phyloP scores from a whole-genome alignment of 35 echinoderm and acorn worm genomes.

The Ophiothrix spiculata region DNA sequence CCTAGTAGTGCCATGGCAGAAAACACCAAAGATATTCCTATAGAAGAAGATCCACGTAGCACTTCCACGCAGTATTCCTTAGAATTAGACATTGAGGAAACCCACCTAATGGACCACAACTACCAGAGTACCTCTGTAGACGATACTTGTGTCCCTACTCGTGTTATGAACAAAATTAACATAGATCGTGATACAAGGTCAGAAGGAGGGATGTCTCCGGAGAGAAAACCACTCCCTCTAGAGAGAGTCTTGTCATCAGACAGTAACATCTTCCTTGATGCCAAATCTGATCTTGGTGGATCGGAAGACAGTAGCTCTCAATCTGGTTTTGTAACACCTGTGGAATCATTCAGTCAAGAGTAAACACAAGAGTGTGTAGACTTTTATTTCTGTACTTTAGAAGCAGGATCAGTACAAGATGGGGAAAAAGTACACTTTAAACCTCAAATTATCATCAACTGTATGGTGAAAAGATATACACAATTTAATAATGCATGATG shows the following conservation, averaged over 20 bases:
- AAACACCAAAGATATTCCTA: constrained; percentile 2
- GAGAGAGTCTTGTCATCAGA: not conserved
- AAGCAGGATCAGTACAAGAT: no score
- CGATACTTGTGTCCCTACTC: not conserved
- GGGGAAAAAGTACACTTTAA: no score
- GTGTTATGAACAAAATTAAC: not conserved
- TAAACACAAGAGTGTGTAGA: not conserved
- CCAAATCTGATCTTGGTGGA: constrained; percentile 3
- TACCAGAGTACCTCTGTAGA: not conserved
- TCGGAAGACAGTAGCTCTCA: constrained; percentile 4
- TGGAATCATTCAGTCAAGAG: constrained; percentile 1
- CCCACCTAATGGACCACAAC: not conserved
- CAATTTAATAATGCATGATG: no score
- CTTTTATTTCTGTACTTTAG: not conserved
- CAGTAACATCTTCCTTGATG: not conserved
- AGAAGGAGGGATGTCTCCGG: not conserved
- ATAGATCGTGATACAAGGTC: not conserved
- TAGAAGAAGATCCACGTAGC: not conserved
- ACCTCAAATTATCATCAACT: no score
- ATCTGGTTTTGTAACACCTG: not conserved
- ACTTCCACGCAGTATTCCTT: not conserved
- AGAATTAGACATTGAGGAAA: not conserved
- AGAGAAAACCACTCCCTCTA: not conserved
- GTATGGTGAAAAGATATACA: no score
- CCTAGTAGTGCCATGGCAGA: no score